phyloP scores from a whole-genome alignment of 2,113 vertebrate species.

The Campylomormyrus numenius region DNA sequence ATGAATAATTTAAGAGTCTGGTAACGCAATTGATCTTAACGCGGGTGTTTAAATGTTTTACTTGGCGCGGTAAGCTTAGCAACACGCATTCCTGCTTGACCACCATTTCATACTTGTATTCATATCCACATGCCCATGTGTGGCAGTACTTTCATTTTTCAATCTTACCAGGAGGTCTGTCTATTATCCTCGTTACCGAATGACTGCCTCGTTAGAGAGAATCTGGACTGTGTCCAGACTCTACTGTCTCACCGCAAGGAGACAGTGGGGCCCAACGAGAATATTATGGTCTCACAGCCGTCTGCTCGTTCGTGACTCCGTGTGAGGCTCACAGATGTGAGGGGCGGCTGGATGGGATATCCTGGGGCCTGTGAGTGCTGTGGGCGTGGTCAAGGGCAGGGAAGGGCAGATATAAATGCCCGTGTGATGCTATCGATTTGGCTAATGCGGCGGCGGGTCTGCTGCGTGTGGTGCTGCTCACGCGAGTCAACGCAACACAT shows the following conservation, averaged over 20 bases:
- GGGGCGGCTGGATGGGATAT: neutral
- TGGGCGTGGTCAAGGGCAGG: neutral
- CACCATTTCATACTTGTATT: neutral
- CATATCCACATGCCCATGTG: neutral
- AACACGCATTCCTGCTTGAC: constrained; percentile 16
- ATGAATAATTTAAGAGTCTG: constrained; percentile 41
- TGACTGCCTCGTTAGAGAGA: neutral
- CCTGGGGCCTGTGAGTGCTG: neutral
- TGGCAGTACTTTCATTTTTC: neutral
- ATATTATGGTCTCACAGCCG: neutral
- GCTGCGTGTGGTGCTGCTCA: neutral
- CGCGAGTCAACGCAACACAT: neutral
- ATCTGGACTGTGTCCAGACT: neutral
- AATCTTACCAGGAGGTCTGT: neutral
- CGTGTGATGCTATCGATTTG: neutral
- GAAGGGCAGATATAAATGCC: neutral
- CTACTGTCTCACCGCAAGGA: neutral
- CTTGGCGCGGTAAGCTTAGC: constrained; percentile 16
- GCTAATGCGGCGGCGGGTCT: neutral
- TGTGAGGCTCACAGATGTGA: neutral
- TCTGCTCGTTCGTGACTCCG: neutral
- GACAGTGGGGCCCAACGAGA: neutral
- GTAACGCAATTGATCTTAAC: constrained; percentile 33
- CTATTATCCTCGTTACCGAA: neutral
- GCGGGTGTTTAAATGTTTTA: constrained; percentile 30